These are phyloP conservation scores for Antennarius striatus DNA, from an alignment of 2,113 vertebrate species.

Conservation along the genomic window DNA sequence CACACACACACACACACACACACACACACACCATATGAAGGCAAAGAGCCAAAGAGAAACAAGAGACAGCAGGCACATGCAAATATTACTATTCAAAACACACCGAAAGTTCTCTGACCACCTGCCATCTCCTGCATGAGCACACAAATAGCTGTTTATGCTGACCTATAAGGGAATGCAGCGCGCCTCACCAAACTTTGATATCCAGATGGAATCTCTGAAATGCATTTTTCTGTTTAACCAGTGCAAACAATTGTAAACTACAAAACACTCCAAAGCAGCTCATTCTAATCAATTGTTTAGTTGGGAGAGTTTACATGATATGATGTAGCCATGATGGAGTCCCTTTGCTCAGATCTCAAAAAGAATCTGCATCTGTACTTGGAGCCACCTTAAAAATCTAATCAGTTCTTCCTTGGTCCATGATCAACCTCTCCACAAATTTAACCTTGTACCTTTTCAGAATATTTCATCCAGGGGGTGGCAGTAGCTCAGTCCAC, in stretches of 20 bases:
- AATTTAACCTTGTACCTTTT: background rate
- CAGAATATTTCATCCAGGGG: background rate
- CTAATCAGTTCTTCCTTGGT: too few relatives aligned
- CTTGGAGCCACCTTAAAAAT: too few relatives aligned
- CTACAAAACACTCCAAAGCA: too few relatives aligned
- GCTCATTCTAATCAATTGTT: too few relatives aligned
- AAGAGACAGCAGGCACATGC: constrained; percentile 29
- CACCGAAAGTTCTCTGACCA: constrained; percentile 40
- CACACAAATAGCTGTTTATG: background rate
- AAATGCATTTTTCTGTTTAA: constrained; percentile 38
- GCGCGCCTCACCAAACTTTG: constrained; percentile 12
- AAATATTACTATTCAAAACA: constrained; percentile 40
- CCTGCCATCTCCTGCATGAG: constrained; percentile 34
- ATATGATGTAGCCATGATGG: too few relatives aligned
- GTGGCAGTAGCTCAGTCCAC: too few relatives aligned
- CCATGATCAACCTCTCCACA: too few relatives aligned
- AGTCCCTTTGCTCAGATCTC: too few relatives aligned
- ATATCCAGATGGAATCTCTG: constrained; percentile 24
- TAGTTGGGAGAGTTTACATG: too few relatives aligned
- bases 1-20: background rate
- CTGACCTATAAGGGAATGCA: constrained; percentile 11
- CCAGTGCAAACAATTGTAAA: constrained; percentile 26
- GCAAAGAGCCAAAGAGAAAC: constrained; percentile 6
- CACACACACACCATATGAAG: background rate
- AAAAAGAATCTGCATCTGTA: too few relatives aligned